A percentile compares a stretch with the other conserved stretches of the same genome.
Evolutionary conservation across 2,797 vertebrate genomes (phyloP).

Genomic region (Centroberyx gerrardi): DNA sequence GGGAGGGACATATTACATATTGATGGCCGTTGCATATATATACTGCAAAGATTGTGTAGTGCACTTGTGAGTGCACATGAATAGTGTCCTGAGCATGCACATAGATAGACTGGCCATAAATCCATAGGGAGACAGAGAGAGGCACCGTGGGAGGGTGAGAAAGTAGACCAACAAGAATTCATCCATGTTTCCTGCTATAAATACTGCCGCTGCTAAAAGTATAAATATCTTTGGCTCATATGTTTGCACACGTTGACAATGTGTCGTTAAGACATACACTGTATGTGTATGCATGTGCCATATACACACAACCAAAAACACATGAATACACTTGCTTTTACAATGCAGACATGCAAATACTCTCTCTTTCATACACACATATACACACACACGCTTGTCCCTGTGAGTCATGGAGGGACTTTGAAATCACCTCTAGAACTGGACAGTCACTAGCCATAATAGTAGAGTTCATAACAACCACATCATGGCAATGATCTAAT

Average conservation of each 20-base stretch:
- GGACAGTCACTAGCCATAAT: constrained; percentile 39
- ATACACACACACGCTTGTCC: neutral
- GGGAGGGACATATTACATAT: neutral
- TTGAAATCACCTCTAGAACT: constrained; percentile 23
- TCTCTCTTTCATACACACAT: neutral
- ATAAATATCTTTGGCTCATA: constrained; percentile 67
- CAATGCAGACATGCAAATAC: constrained; percentile 19
- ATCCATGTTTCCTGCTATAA: constrained; percentile 74
- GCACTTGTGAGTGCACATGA: constrained; percentile 45
- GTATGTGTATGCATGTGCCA: constrained; percentile 7
- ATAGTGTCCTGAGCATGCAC: constrained; percentile 58
- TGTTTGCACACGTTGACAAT: constrained; percentile 26
- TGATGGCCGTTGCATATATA: neutral
- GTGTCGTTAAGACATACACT: constrained; percentile 37
- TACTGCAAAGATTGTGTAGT: constrained; percentile 15
- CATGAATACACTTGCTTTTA: constrained; percentile 4
- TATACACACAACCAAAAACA: constrained; percentile 12
- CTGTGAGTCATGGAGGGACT: constrained; percentile 8
- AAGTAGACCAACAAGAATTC: constrained; percentile 74
- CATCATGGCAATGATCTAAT: constrained; percentile 64
- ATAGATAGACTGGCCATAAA: constrained; percentile 70
- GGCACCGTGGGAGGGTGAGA: constrained; percentile 72
- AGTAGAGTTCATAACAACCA: constrained; percentile 41
- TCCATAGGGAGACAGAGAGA: constrained; percentile 71
- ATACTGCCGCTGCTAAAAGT: constrained; percentile 67